These are phyloP conservation scores for Drosophila paranaensis DNA, from an alignment of 2,888 invertebrate species.

Conservation along the genomic window DNA sequence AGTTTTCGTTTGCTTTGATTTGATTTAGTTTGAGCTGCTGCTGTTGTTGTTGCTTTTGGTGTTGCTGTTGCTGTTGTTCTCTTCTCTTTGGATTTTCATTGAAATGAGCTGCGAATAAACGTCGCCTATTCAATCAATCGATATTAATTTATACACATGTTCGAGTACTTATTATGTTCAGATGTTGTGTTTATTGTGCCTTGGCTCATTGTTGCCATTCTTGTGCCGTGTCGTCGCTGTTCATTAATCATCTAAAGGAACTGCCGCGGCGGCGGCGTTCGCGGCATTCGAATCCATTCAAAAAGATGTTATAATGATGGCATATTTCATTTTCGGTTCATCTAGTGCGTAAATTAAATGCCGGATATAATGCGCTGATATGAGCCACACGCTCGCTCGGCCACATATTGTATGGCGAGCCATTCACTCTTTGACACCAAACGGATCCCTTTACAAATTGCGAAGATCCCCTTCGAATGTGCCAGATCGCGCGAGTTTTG, in stretches of 20 bases:
- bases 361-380: constrained; percentile 53
- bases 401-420: background rate
- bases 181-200: constrained; percentile 26
- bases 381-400: constrained; percentile 34
- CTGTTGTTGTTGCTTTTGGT: constrained; percentile 11
- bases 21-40: constrained; percentile 25
- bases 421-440: constrained; percentile 12
- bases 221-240: constrained; percentile 34
- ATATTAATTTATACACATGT: constrained; percentile 11
- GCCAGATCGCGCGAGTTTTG: background rate
- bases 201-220: constrained; percentile 27
- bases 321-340: constrained; percentile 51
- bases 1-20: constrained; percentile 32
- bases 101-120: constrained; percentile 52
- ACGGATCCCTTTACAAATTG: background rate
- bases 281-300: constrained; percentile 44
- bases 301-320: constrained; percentile 43
- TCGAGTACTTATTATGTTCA: constrained; percentile 29
- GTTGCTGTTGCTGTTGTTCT: constrained; percentile 21
- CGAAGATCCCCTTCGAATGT: constrained; percentile 5
- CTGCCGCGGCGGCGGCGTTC: constrained; percentile 27
- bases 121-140: constrained; percentile 42
- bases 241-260: constrained; percentile 72
- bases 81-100: constrained; percentile 37
- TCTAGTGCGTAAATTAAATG: constrained; percentile 60